Evolutionary conservation across 2,797 vertebrate species (phyloP), one percentile per base, ranked within the genome.

Genomic region (Dicrostonyx torquatus): DNA sequence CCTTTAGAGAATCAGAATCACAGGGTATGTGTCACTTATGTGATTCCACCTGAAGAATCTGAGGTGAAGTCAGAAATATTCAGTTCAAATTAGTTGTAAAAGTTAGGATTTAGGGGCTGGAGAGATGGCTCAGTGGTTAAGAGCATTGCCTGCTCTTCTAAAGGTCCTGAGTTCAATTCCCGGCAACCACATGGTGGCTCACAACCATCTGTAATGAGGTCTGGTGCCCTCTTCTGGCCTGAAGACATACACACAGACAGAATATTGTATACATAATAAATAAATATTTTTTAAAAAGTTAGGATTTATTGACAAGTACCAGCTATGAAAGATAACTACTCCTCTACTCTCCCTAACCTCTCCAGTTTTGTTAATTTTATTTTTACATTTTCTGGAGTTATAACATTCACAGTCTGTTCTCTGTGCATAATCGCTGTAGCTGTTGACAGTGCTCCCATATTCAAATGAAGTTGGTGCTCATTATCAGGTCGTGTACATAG

Each of bases 341-440:
- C 1, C 40, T 29, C 34, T 68, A 13, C 20, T 70, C 45, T 68
- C 37, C 10, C 7, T 34, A 64, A 24, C 1, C 50, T 70, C 84
- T 43, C 60, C 55, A 85, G 24, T 86, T 89, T 60, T 55, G 72
- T 76, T 83, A 66, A 87, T 94, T 87, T 85, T 92, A 87, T 37
- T 93, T 92, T 94, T 93, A n/a, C 37, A 85, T 90, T 90, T 92
- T 89, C 50, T 87, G 20, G 76, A 85, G 87, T 84, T 91, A 6
- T 14, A 90, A 55, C 85, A 70, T 60, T 45, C 91, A 90, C 84
- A 68, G 31, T 77, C 34, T 94, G 22, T 77, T 92, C 66, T 95
- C 9, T 45, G 37, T 66, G 50, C 26, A 29, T 79, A 76, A 24
- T 87, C 45, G 4, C 87, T 77, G 13, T 9, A 29, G 29, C 11